These are phyloP conservation scores for Argyrosomus regius DNA, from an alignment of 2,797 vertebrate species.

Conservation along the genomic window DNA sequence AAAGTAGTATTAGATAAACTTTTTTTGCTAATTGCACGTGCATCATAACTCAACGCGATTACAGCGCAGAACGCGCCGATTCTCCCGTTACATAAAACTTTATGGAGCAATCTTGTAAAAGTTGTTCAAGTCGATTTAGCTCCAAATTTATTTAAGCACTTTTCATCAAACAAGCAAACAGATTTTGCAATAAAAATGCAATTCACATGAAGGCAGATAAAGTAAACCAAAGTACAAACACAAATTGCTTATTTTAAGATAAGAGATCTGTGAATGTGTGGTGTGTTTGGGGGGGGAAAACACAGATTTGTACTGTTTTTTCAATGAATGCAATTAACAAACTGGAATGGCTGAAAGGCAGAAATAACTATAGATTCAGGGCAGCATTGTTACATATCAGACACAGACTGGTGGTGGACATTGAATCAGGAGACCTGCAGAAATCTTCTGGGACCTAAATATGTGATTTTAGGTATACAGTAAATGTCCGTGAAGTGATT, in stretches of 20 bases:
- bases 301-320: not conserved
- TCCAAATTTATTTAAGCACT: conserved; percentile 26
- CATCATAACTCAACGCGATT: conserved; percentile 16
- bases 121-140: conserved; percentile 30
- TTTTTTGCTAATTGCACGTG: conserved; percentile 35
- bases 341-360: not conserved
- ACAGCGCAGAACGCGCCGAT: not conserved
- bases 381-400: not conserved
- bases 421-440: not conserved
- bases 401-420: not conserved
- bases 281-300: not conserved
- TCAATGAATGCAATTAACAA: not conserved
- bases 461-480: not conserved
- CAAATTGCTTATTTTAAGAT: conserved; percentile 24
- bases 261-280: conserved; percentile 12
- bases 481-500: no score
- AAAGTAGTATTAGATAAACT: conserved; percentile 43
- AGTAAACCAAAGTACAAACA: conserved; percentile 14
- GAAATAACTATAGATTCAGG: not conserved
- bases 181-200: conserved; percentile 36
- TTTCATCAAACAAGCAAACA: conserved; percentile 30
- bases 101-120: conserved; percentile 17
- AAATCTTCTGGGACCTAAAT: not conserved
- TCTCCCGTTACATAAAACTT: conserved; percentile 33
- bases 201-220: conserved; percentile 25